phyloP scores from a whole-genome alignment of 2,797 vertebrate genomes.

The Fundulus diaphanus region DNA sequence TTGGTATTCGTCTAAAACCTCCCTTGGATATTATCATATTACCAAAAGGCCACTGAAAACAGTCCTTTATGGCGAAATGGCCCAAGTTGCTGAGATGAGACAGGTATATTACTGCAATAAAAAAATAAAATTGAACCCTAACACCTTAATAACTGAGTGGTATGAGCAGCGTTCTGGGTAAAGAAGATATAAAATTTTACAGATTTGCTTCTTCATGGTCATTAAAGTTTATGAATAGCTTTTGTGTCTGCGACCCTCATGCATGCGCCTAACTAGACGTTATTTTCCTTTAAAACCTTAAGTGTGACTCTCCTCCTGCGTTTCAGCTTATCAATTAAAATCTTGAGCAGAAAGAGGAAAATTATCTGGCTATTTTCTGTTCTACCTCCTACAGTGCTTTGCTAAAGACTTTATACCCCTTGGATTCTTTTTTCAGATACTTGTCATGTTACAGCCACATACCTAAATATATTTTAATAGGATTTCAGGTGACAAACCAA shows the following conservation, averaged over 20 bases:
- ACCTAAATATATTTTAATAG: not conserved
- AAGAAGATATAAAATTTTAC: constrained; percentile 30
- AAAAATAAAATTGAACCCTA: constrained; percentile 15
- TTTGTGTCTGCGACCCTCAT: constrained; percentile 18
- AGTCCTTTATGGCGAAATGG: constrained; percentile 56
- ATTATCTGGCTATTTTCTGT: constrained; percentile 21
- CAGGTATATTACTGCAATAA: constrained; percentile 49
- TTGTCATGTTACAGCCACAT: not conserved
- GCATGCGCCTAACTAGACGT: not conserved
- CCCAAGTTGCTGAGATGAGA: constrained; percentile 40
- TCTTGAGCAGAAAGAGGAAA: constrained; percentile 37
- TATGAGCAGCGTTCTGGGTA: constrained; percentile 7
- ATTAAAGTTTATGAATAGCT: constrained; percentile 50
- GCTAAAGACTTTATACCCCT: not conserved
- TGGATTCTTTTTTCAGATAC: not conserved
- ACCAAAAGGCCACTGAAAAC: constrained; percentile 50
- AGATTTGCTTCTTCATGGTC: constrained; percentile 30
- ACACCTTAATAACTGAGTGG: constrained; percentile 22
- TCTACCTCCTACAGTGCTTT: constrained; percentile 11
- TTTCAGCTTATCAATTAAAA: constrained; percentile 74
- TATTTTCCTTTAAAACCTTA: constrained; percentile 24
- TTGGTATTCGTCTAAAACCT: constrained; percentile 47
- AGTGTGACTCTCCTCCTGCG: constrained; percentile 26
- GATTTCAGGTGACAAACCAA: not conserved
- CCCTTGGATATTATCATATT: constrained; percentile 43